Evolutionary conservation across 2,888 invertebrate species (phyloP), one percentile per base, ranked within the genome.

Genomic region (Drosophila multiciliata): DNA sequence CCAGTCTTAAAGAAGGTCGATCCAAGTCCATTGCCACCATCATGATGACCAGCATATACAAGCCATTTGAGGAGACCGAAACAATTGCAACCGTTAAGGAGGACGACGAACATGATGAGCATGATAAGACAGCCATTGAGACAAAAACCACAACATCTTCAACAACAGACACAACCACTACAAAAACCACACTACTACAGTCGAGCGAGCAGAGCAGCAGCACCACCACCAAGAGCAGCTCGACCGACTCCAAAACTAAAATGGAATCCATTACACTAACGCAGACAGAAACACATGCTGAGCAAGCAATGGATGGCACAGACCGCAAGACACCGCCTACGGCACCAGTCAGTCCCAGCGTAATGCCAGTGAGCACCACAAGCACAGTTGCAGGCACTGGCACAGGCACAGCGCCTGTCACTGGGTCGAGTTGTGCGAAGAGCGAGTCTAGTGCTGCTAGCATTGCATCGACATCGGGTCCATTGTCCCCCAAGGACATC

Each of bases 271-370:
- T 85, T 42, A 76, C 73, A 48, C 65, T 69, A 11, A 81, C 80
- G 58, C 75, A 82, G 33, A 75, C 76, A 57, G 78, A 83, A 45
- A 42, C 61, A 36, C 87, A 83, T 36, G 72, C 71, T 40, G 92
- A 92, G 32, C 52, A 49, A 12, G 9, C 60, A 12, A 35, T n/a
- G 17, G 77, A 77, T 8, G 35, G 78, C 8, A 66, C 82, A 12
- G 92, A 92, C 60, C 90, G 92, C 26, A 93, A 95, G 68, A 96
- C 96, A 35, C 96, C 96, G 69, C 95, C 96, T 48, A 96, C 96
- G 32, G 96, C 95, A 11, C 96, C 96, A 32, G 95, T 95, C 0
- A 96, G 96, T 91, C 96, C 96, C 42, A 91, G 77, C 93, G 81
- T 95, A 92, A 77, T 94, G 93, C 88, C 94, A 93, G 82, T 93